phyloP scores from a whole-genome alignment of 2,888 invertebrate genomes.

The Cosmopolites sordidus region DNA sequence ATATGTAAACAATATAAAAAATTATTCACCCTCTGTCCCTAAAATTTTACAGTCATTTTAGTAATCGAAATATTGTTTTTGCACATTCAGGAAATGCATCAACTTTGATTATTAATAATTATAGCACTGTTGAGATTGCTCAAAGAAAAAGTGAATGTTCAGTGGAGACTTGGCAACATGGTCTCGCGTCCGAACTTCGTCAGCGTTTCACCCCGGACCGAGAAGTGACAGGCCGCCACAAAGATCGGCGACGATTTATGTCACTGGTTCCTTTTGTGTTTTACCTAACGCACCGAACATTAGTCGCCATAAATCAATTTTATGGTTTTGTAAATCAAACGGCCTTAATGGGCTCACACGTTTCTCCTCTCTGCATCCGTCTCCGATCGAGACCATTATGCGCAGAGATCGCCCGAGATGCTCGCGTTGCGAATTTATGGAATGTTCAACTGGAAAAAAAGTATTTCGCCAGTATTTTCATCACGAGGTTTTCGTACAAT shows the following conservation, averaged over 20 bases:
- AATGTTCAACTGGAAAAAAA: too few relatives aligned
- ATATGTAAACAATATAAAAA: too few relatives aligned
- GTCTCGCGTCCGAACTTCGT: slow-evolving; percentile 19
- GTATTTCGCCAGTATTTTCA: too few relatives aligned
- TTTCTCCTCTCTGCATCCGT: slow-evolving; percentile 30
- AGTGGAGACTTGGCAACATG: slow-evolving; percentile 7
- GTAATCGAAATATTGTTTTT: too few relatives aligned
- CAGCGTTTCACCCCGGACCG: slow-evolving; percentile 31
- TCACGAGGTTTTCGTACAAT: too few relatives aligned
- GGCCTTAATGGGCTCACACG: slow-evolving; percentile 45
- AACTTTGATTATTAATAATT: too few relatives aligned
- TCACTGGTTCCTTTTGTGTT: slow-evolving; percentile 49
- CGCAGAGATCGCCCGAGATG: not conserved
- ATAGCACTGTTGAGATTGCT: too few relatives aligned
- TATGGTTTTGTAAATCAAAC: slow-evolving; percentile 52
- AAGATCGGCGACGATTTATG: slow-evolving; percentile 49
- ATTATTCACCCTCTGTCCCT: too few relatives aligned
- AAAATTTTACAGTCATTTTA: too few relatives aligned
- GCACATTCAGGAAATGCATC: too few relatives aligned
- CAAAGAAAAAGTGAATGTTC: too few relatives aligned
- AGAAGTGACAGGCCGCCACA: slow-evolving; percentile 45
- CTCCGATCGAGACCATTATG: slow-evolving; percentile 9
- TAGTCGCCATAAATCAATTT: slow-evolving; percentile 51
- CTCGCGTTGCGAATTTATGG: too few relatives aligned
- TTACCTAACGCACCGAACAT: slow-evolving; percentile 50